Evolutionary conservation across 2,888 invertebrate genomes (phyloP).

Genomic region (Chrysotoxum bicinctum): DNA sequence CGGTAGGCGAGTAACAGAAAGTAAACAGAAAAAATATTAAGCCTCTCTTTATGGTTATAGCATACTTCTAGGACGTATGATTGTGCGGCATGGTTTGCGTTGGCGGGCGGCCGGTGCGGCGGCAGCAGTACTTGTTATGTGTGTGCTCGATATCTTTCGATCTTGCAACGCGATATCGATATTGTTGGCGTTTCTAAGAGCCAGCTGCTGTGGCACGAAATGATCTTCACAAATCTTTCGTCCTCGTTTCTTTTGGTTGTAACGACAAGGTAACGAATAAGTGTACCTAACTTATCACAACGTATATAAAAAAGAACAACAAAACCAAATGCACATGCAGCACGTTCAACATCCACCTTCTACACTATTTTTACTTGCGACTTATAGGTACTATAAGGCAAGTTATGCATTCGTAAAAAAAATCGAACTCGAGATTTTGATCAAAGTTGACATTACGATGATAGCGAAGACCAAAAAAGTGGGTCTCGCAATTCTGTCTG

Average conservation of each 20-base stretch:
- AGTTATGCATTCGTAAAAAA: no score
- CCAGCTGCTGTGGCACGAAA: conserved; percentile 68
- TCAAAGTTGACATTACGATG: no score
- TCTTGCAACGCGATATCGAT: conserved; percentile 69
- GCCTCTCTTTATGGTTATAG: conserved; percentile 39
- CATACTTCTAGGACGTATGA: conserved; percentile 42
- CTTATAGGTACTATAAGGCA: no score
- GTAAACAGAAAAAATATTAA: not conserved
- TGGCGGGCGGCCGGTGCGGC: not conserved
- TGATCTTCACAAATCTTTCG: conserved; percentile 72
- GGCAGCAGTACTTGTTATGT: conserved; percentile 51
- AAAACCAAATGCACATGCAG: conserved; percentile 35
- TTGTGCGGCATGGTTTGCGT: not conserved
- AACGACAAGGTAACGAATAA: conserved; percentile 64
- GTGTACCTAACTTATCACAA: conserved; percentile 40
- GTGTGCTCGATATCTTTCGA: conserved; percentile 70
- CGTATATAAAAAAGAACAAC: not conserved
- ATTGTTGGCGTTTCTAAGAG: conserved; percentile 46
- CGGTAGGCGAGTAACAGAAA: conserved; percentile 8
- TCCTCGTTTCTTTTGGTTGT: conserved; percentile 54
- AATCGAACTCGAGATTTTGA: no score
- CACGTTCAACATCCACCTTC: conserved; percentile 8
- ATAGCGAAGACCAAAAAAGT: no score
- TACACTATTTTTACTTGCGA: conserved; percentile 4
- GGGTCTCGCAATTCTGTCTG: no score